A percentile compares a stretch with the other conserved stretches of the same genome.
These are phyloP conservation scores for Micrastur ruficollis DNA, from an alignment of 2,797 vertebrate genomes.

Conservation along the genomic window DNA sequence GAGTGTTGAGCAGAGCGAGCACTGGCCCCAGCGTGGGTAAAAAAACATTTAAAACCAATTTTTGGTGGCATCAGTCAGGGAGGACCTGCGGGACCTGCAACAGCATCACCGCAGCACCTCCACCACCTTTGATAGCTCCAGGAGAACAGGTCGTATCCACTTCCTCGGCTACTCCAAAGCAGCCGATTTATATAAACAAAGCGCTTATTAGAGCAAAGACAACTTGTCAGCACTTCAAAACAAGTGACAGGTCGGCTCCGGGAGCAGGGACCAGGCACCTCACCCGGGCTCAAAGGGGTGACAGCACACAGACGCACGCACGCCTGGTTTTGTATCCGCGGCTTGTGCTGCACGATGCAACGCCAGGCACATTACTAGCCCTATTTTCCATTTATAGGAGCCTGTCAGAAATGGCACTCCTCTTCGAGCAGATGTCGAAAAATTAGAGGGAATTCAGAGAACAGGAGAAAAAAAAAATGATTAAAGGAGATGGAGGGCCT, in stretches of 20 bases:
- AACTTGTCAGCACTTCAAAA: neutral
- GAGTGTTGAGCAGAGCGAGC: neutral
- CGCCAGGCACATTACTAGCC: neutral
- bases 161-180: neutral
- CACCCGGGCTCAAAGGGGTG: neutral
- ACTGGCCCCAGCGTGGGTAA: rapidly evolving
- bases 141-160: rapidly evolving
- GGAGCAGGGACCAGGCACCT: neutral
- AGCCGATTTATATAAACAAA: neutral
- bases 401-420: constrained; percentile 24
- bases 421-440: constrained; percentile 34
- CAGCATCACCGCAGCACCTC: neutral
- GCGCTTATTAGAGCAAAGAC: neutral
- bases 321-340: neutral
- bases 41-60: neutral
- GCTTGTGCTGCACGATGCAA: neutral
- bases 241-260: neutral
- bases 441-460: constrained; percentile 64
- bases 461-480: constrained; percentile 4
- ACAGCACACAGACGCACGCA: neutral
- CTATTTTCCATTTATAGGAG: constrained; percentile 36
- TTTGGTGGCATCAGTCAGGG: neutral
- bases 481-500: constrained; percentile 54
- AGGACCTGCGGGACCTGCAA: neutral
- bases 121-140: neutral